A percentile compares a stretch with the other conserved stretches of the same genome.
These are phyloP conservation scores for Cordylochernes scorpioides DNA, from an alignment of 2,888 invertebrate genomes.

Conservation along the genomic window DNA sequence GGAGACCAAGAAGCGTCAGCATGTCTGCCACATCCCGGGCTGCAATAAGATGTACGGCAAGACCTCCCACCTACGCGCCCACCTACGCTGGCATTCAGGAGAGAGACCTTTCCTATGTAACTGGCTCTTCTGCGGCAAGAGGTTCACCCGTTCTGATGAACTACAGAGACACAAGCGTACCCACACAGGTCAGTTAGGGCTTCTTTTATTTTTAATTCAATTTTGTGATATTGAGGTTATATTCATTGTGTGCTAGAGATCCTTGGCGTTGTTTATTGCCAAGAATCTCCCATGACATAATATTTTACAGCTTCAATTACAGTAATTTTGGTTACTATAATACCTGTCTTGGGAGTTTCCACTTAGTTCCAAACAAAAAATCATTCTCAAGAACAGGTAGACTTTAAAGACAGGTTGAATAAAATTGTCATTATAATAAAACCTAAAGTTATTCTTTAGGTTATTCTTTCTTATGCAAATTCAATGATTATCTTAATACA, in stretches of 20 bases:
- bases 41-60: slow-evolving; percentile 76
- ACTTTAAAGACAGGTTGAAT: too few species aligned
- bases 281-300: too few species aligned
- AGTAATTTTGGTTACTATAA: too few species aligned
- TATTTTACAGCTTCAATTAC: too few species aligned
- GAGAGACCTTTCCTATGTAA: slow-evolving; percentile 89
- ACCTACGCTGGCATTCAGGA: slow-evolving; percentile 90
- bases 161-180: slow-evolving; percentile 80
- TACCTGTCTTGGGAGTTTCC: too few species aligned
- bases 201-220: neutral
- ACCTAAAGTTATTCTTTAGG: too few species aligned
- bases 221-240: neutral
- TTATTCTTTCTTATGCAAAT: too few species aligned
- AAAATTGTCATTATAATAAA: too few species aligned
- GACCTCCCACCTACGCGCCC: slow-evolving; percentile 91
- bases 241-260: neutral
- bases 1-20: slow-evolving; percentile 31
- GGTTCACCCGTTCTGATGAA: slow-evolving; percentile 86
- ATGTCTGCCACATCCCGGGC: slow-evolving; percentile 83
- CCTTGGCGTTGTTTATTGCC: too few species aligned
- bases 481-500: too few species aligned
- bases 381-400: too few species aligned
- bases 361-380: too few species aligned
- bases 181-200: slow-evolving; percentile 39
- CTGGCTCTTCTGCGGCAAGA: slow-evolving; percentile 89